These are phyloP conservation scores for Gymnobelideus leadbeateri DNA, from an alignment of 2,113 vertebrate species.

Conservation along the genomic window DNA sequence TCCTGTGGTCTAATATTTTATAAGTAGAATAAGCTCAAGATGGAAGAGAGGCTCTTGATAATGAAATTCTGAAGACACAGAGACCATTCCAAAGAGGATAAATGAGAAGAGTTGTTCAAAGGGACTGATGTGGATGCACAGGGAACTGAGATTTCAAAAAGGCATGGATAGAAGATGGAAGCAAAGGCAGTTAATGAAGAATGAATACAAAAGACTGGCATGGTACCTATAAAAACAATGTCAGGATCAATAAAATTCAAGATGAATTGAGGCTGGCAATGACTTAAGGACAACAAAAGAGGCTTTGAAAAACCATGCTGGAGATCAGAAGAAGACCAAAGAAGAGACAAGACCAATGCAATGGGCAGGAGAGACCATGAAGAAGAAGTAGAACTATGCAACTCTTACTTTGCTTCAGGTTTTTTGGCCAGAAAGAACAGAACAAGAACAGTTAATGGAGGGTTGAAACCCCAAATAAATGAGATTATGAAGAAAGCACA, in stretches of 20 bases:
- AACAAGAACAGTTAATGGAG: neutral
- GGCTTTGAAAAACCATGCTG: neutral
- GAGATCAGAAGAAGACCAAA: no score
- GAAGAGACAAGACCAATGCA: no score
- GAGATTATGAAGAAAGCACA: neutral
- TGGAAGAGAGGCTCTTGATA: neutral
- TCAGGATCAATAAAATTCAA: no score
- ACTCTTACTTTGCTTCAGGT: neutral
- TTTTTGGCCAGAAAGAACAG: neutral
- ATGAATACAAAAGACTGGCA: neutral
- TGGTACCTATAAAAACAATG: neutral
- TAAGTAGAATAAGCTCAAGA: neutral
- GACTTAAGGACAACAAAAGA: neutral
- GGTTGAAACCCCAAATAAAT: neutral
- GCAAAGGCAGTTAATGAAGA: neutral
- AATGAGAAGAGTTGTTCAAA: neutral
- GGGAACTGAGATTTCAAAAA: neutral
- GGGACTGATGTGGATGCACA: neutral
- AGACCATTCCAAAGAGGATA: neutral
- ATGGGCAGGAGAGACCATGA: neutral
- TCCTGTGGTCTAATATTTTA: neutral
- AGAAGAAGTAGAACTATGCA: neutral
- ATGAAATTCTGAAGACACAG: neutral
- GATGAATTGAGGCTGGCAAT: neutral
- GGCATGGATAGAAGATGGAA: neutral